These are phyloP conservation scores for Lepidurus packardi DNA, from an alignment of 1,140 invertebrate species.

Conservation along the genomic window DNA sequence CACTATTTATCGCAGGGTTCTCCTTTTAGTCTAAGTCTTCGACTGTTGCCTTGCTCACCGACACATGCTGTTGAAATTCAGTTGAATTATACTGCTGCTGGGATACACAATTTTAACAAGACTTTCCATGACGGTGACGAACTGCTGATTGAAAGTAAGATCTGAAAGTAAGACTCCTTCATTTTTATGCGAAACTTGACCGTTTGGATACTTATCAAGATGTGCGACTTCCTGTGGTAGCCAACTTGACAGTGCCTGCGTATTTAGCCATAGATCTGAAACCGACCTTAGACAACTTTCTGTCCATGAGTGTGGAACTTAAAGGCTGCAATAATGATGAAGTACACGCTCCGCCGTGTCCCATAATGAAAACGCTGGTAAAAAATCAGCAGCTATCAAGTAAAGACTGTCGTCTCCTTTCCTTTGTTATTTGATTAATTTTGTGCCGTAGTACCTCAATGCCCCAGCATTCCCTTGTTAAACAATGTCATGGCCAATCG, in stretches of 20 bases:
- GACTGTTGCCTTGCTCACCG: not conserved
- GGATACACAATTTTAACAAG: not conserved
- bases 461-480: not conserved
- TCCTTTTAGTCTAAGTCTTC: not conserved
- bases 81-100: not conserved
- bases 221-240: constrained; percentile 7
- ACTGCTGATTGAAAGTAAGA: not conserved
- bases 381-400: not conserved
- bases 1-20: not conserved
- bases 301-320: not conserved
- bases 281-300: not conserved
- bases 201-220: not conserved
- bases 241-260: not conserved
- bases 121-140: not conserved
- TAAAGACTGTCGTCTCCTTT: not conserved
- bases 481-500: not conserved
- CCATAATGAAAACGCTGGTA: not conserved
- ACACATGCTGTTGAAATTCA: not conserved
- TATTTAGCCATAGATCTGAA: not conserved
- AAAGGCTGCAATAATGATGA: not conserved
- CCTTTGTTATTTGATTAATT: not conserved
- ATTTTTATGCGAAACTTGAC: not conserved
- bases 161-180: not conserved
- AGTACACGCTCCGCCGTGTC: not conserved
- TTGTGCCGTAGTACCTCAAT: not conserved